Evolutionary conservation across 2,797 vertebrate species (phyloP).

Genomic region (Mormyrops boulengeri): DNA sequence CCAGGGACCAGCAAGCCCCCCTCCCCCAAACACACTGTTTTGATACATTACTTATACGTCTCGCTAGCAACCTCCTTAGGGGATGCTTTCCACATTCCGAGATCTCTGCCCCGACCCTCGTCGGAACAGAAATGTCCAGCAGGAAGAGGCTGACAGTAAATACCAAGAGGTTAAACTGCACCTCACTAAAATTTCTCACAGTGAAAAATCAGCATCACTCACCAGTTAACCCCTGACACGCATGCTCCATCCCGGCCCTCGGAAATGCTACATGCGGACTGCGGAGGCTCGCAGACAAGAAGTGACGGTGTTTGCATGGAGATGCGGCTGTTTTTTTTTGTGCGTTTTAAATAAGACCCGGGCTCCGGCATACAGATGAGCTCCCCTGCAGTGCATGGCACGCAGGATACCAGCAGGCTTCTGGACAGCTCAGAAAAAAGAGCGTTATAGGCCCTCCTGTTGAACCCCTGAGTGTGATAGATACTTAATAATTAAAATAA

Average conservation of each 20-base stretch:
- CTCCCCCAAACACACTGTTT: not conserved
- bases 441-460: not conserved
- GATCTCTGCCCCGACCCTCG: not conserved
- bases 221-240: not conserved
- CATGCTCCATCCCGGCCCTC: not conserved
- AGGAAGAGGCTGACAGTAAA: not conserved
- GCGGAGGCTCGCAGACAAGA: not conserved
- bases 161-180: not conserved
- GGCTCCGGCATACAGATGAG: not conserved
- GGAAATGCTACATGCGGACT: not conserved
- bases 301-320: not conserved
- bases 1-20: not conserved
- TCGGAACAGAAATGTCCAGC: not conserved
- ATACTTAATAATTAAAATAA: not conserved
- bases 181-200: not conserved
- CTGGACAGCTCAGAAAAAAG: not conserved
- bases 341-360: not conserved
- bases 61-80: not conserved
- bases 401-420: not conserved
- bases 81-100: not conserved
- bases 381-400: not conserved
- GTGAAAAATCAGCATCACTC: not conserved
- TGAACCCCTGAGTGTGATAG: not conserved
- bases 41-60: conserved; percentile 4
- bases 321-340: not conserved